Conservation (phyloP, 1,140 invertebrate species). For the Capitella teleta region DNA sequence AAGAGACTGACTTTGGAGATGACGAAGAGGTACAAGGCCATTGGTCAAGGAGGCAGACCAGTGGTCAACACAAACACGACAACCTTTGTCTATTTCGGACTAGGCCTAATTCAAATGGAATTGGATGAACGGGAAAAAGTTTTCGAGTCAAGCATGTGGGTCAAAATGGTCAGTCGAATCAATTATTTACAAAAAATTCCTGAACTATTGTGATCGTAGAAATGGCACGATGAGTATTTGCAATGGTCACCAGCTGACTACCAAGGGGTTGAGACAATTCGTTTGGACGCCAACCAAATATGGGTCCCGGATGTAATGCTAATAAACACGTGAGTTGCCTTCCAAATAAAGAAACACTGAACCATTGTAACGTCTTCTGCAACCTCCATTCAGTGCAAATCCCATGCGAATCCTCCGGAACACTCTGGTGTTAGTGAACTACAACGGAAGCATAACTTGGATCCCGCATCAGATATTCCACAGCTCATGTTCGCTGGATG, state of each 20-base stretch:
- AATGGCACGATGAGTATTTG: constrained; percentile 41
- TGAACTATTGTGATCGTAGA: constrained; percentile 18
- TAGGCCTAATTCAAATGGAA: background rate
- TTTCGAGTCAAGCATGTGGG: background rate
- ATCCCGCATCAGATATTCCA: constrained; percentile 98
- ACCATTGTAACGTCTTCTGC: background rate
- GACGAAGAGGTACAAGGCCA: no score
- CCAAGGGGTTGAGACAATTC: constrained; percentile 35
- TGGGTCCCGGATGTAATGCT: constrained; percentile 44
- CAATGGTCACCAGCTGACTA: constrained; percentile 38
- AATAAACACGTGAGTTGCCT: constrained; percentile 29
- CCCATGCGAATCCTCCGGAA: constrained; percentile 14
- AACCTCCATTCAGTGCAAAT: background rate
- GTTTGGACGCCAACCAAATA: constrained; percentile 34
- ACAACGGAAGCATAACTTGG: constrained; percentile 92
- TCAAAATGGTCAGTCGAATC: background rate
- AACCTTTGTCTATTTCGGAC: background rate
- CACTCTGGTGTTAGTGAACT: constrained; percentile 40
- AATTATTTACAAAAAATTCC: constrained; percentile 12
- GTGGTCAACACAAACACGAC: background rate
- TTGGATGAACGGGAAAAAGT: background rate
- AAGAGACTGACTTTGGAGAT: no score
- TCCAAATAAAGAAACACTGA: background rate
- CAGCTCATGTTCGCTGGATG: constrained; percentile 74
- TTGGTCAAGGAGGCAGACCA: no score